Conservation (phyloP, 92 coral and sea anemone species). For the Epizoanthus rinbou region DNA sequence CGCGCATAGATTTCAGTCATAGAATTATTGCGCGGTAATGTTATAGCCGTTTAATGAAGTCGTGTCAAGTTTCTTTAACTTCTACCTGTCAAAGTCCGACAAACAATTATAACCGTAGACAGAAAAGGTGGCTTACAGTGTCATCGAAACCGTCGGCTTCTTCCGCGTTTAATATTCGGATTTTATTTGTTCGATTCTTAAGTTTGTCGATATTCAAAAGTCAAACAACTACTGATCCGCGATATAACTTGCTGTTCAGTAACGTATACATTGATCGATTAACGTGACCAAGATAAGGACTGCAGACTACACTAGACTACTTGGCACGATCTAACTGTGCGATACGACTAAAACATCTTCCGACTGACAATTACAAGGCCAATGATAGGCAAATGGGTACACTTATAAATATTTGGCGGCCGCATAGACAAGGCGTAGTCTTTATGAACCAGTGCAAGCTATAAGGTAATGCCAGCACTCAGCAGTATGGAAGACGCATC, state of each 20-base stretch:
- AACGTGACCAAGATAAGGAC: conserved; percentile 35
- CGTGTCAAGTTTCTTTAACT: conserved; percentile 29
- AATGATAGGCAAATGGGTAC: conserved; percentile 7
- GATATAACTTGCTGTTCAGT: neutral
- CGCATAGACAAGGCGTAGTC: conserved; percentile 22
- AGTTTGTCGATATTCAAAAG: too few relatives aligned
- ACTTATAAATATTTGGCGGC: conserved; percentile 13
- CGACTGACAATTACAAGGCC: conserved; percentile 18
- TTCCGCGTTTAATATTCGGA: neutral
- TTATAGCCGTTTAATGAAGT: neutral
- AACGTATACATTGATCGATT: conserved; percentile 33
- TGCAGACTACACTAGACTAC: conserved; percentile 30
- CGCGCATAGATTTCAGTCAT: too few relatives aligned
- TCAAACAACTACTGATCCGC: neutral
- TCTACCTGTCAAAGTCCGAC: conserved; percentile 31
- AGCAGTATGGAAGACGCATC: conserved; percentile 13
- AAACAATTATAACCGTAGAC: conserved; percentile 21
- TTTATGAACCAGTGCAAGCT: neutral
- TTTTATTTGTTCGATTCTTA: neutral
- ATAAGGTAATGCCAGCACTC: neutral
- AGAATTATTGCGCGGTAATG: neutral
- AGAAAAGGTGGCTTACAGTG: conserved; percentile 25
- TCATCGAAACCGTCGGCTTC: conserved; percentile 7
- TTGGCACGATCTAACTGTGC: conserved; percentile 33
- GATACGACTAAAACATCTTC: conserved; percentile 32